Base-by-base conservation (phyloP, 2,113 vertebrate species). In the Xiphophorus hellerii region DNA sequence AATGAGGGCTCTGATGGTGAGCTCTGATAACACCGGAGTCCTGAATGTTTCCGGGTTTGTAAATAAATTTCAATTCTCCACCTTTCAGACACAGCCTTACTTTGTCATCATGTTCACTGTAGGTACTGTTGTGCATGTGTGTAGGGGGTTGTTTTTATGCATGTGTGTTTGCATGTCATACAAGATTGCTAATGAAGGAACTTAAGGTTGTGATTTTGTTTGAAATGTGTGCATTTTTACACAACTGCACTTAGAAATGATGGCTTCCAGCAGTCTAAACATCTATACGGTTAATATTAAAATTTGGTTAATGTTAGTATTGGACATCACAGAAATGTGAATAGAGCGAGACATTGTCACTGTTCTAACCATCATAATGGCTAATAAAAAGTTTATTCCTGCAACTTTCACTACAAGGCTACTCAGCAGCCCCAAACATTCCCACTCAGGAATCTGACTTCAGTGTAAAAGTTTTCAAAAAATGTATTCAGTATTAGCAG, bases 51-150 rank as follows among this genome's bases (percentile, higher is more conserved):
- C 39, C 31, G 31, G 58, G 15, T 72, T 28, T 73, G 28, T 89
- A 58, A 87, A 74, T 76, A 62, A 70, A 58, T 28, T 68, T 68
- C 63, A 17, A 29, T 81, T 81, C 72, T 67, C 51, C 68, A 61
- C 30, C 74, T 76, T 70, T n/a, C 69, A 89, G 84, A 91, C 93
- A 61, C 92, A 94, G 94, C 90, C 93, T 85, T 95, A 95, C 86
- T 96, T 95, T 91, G 95, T 96, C 88, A 86, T 97, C 90, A 89
- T 96, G 82, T 96, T 95, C 83, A 96, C 94, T 91, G 96, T 96
- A 96, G 80, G 96, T 96, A 92, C 69, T 62, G 17, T 6, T 78
- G 63, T 72, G 63, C 22, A 35, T 29, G 61, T 74, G 74, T 84
- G 51, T 73, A 8, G 33, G 42, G 20, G 76, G 51, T 8, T 7